Conservation (phyloP, 92 coral and sea anemone genomes). For the Galaxea fascicularis region DNA sequence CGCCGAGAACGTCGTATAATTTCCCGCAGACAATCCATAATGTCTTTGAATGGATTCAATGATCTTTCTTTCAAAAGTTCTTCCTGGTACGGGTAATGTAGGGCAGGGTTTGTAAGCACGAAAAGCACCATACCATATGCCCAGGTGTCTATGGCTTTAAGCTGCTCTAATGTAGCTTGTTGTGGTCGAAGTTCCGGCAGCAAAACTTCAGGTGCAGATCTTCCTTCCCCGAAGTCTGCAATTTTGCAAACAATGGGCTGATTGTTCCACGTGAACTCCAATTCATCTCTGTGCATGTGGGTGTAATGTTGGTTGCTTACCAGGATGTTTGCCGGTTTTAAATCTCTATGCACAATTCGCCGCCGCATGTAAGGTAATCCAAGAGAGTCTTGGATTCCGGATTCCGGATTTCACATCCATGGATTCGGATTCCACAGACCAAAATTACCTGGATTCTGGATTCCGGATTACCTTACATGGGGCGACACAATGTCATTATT, state of each 20-base stretch:
- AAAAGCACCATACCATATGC: slow-evolving; percentile 43
- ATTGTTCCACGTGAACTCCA: slow-evolving; percentile 22
- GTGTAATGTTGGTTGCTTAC: slow-evolving; percentile 18
- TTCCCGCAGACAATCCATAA: slow-evolving; percentile 23
- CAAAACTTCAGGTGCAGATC: slow-evolving; percentile 30
- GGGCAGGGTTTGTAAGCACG: slow-evolving; percentile 26
- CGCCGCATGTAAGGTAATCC: too few relatives aligned
- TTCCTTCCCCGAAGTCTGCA: slow-evolving; percentile 34
- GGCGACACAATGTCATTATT: slow-evolving; percentile 26
- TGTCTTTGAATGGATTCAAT: slow-evolving; percentile 24
- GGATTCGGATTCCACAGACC: too few relatives aligned
- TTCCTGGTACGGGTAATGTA: slow-evolving; percentile 39
- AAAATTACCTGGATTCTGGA: too few relatives aligned
- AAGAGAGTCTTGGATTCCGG: too few relatives aligned
- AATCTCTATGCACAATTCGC: slow-evolving; percentile 30
- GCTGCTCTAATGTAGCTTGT: slow-evolving; percentile 26
- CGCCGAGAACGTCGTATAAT: slow-evolving; percentile 20
- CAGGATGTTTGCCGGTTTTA: slow-evolving; percentile 30
- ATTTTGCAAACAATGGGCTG: slow-evolving; percentile 33
- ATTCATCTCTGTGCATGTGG: slow-evolving; percentile 26
- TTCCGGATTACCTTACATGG: too few relatives aligned
- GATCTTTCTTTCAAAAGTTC: slow-evolving; percentile 21
- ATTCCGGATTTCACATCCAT: too few relatives aligned
- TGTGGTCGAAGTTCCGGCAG: slow-evolving; percentile 29
- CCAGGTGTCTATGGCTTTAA: slow-evolving; percentile 44